Percentiles rank a stretch among this genome's conserved stretches.
These are phyloP conservation scores for Gortyna flavago DNA, from an alignment of 2,888 invertebrate species.

Conservation along the genomic window DNA sequence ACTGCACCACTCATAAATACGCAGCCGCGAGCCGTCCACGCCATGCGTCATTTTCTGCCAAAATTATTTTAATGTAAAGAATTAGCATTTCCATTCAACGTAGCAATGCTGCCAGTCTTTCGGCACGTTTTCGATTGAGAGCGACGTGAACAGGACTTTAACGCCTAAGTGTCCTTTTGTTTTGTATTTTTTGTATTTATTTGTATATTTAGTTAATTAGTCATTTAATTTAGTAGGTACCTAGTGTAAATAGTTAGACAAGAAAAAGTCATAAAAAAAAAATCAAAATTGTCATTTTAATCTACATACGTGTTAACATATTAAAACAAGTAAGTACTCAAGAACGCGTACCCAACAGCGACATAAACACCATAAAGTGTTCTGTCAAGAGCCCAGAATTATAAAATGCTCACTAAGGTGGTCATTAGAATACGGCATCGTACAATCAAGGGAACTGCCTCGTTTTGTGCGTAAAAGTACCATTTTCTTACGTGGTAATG, in stretches of 20 bases:
- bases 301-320: neutral
- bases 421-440: slow-evolving; percentile 71
- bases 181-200: neutral
- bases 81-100: neutral
- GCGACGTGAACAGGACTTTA: neutral
- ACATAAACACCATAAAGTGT: slow-evolving; percentile 49
- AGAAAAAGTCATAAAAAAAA: too few relatives aligned
- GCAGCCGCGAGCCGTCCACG: neutral
- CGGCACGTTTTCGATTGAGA: neutral
- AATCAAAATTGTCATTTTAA: neutral
- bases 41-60: neutral
- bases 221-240: neutral
- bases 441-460: slow-evolving; percentile 72
- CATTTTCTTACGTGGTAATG: slow-evolving; percentile 74
- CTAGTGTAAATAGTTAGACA: neutral
- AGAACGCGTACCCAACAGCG: slow-evolving; percentile 1
- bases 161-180: neutral
- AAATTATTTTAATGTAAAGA: neutral
- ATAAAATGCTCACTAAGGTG: slow-evolving; percentile 40
- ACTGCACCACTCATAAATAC: neutral
- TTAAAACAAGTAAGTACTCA: slow-evolving; percentile 6
- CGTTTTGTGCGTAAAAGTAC: slow-evolving; percentile 70
- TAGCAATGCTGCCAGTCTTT: neutral
- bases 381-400: slow-evolving; percentile 41
- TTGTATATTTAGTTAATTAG: neutral